A percentile compares a stretch with the other conserved stretches of the same genome.
Conservation (phyloP, 1,140 invertebrate species). For the Lineus longissimus region DNA sequence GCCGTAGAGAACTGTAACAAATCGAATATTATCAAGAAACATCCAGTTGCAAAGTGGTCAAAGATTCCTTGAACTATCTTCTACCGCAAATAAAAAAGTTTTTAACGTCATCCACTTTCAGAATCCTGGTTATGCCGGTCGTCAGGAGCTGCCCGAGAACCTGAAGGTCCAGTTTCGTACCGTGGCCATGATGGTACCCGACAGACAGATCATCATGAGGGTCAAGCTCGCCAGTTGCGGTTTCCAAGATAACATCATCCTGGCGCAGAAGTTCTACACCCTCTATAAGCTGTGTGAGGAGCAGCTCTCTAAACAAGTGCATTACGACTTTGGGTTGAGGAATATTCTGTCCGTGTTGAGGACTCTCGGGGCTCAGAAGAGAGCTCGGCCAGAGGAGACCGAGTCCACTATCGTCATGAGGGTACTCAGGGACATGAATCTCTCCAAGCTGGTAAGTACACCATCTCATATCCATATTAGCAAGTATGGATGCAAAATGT, state of each 20-base stretch:
- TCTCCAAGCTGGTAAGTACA: slow-evolving; percentile 76
- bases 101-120: slow-evolving; percentile 9
- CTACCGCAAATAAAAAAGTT: too few species aligned
- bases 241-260: slow-evolving; percentile 49
- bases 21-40: too few species aligned
- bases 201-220: slow-evolving; percentile 57
- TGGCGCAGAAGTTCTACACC: slow-evolving; percentile 50
- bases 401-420: slow-evolving; percentile 96
- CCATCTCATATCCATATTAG: too few species aligned
- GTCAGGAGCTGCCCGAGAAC: slow-evolving; percentile 52
- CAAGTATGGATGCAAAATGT: too few species aligned
- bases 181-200: slow-evolving; percentile 53
- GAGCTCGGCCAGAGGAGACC: slow-evolving; percentile 83
- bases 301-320: slow-evolving; percentile 60
- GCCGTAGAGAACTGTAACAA: too few species aligned
- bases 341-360: slow-evolving; percentile 93
- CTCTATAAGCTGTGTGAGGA: slow-evolving; percentile 53
- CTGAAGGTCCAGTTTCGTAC: slow-evolving; percentile 50
- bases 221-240: slow-evolving; percentile 51
- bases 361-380: slow-evolving; percentile 85
- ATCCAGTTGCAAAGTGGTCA: too few species aligned
- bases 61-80: too few species aligned
- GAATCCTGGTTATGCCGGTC: slow-evolving; percentile 52
- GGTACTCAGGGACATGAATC: slow-evolving; percentile 93
- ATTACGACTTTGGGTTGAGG: slow-evolving; percentile 93